Conservation (phyloP, 2,797 vertebrate species). For the Jordanella pulchra region DNA sequence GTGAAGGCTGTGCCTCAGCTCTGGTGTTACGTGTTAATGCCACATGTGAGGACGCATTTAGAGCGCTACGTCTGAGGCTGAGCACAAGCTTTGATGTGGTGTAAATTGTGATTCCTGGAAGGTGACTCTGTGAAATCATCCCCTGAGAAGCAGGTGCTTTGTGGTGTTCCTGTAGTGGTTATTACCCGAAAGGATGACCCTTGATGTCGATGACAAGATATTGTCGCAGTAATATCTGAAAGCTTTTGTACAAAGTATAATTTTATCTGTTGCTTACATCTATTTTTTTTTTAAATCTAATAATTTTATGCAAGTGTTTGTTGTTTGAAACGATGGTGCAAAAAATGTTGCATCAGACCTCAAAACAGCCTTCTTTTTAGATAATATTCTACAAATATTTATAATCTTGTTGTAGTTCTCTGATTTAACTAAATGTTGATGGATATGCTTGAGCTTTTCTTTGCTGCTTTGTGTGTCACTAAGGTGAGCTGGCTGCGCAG, state of each 20-base stretch:
- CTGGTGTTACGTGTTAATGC: background rate
- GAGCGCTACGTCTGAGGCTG: background rate
- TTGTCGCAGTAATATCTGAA: background rate
- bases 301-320: background rate
- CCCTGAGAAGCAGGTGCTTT: background rate
- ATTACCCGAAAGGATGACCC: background rate
- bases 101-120: background rate
- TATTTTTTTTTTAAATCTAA: background rate
- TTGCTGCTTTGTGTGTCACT: conserved; percentile 29
- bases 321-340: background rate
- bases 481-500: conserved; percentile 95
- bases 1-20: background rate
- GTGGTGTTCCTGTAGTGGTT: background rate
- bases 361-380: background rate
- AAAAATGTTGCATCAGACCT: background rate
- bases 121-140: background rate
- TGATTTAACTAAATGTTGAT: background rate
- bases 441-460: background rate
- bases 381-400: too few species aligned
- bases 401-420: too few species aligned
- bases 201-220: background rate
- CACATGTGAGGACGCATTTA: background rate
- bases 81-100: background rate
- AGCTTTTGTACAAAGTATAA: too few species aligned
- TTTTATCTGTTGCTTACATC: background rate